phyloP scores from a whole-genome alignment of 30 jellyfish, hydroid and myxozoan genomes.

The Mastigias papua region DNA sequence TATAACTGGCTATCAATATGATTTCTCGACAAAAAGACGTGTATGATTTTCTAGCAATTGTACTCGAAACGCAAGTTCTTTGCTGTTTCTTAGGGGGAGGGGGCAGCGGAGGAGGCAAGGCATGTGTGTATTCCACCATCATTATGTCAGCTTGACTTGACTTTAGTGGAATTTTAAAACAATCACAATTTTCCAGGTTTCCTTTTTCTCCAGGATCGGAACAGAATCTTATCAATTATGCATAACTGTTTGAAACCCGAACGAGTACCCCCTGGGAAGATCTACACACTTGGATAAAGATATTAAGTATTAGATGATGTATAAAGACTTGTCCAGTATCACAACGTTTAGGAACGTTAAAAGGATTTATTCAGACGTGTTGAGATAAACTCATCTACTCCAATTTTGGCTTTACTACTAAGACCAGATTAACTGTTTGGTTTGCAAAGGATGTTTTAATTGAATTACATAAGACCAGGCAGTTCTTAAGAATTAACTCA shows the following conservation, averaged over 20 bases:
- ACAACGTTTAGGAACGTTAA: neutral
- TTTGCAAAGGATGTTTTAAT: slow-evolving; percentile 21
- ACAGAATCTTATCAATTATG: neutral
- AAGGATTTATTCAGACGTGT: slow-evolving; percentile 7
- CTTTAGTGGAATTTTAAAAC: too few species aligned
- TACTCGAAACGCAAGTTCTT: too few species aligned
- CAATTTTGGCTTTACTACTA: slow-evolving; percentile 21
- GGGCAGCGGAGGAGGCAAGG: too few species aligned
- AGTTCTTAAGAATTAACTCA: neutral
- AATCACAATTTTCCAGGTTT: too few species aligned
- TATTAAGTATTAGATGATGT: neutral
- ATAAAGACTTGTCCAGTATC: neutral
- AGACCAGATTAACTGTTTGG: slow-evolving; percentile 40
- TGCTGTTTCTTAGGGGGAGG: too few species aligned
- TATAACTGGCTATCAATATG: too few species aligned
- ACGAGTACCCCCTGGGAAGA: neutral
- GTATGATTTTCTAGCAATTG: too few species aligned
- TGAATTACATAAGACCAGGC: slow-evolving; percentile 11
- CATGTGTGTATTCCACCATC: too few species aligned
- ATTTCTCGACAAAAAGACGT: too few species aligned
- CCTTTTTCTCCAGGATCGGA: neutral
- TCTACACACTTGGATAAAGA: neutral
- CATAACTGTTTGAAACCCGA: neutral
- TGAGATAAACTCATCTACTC: neutral
- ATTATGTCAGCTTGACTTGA: too few species aligned